phyloP scores from a whole-genome alignment of 2,113 vertebrate species.

The Burhinus oedicnemus region DNA sequence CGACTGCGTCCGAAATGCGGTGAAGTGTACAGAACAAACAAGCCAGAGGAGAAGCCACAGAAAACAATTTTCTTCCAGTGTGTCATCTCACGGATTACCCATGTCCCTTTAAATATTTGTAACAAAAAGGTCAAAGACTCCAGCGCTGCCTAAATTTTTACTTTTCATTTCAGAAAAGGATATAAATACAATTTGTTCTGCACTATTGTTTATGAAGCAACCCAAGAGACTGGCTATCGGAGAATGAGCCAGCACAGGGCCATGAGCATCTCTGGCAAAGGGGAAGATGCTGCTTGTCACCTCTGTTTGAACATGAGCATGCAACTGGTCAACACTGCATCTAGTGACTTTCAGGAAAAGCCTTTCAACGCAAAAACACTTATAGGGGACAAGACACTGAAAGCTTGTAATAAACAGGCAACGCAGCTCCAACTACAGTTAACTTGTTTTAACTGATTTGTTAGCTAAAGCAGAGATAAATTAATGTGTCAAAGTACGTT shows the following conservation, averaged over 20 bases:
- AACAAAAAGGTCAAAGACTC: background rate
- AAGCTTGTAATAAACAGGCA: background rate
- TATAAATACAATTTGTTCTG: background rate
- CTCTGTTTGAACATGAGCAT: background rate
- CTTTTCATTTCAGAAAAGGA: background rate
- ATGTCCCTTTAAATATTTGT: background rate
- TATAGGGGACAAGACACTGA: background rate
- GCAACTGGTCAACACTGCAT: background rate
- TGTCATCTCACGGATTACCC: background rate
- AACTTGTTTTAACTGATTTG: background rate
- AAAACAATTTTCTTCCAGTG: background rate
- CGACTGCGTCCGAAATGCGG: accelerated
- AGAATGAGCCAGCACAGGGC: background rate
- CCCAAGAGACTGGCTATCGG: accelerated
- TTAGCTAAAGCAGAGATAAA: background rate
- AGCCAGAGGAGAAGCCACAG: background rate
- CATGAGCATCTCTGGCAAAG: background rate
- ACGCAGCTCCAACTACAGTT: background rate
- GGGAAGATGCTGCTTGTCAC: background rate
- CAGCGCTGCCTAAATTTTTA: background rate
- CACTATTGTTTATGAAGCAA: background rate
- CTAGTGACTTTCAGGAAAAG: background rate
- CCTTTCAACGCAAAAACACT: background rate
- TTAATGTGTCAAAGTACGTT: accelerated
- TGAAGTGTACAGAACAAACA: background rate